Evolutionary conservation across 2,113 vertebrate species (phyloP).

Genomic region (Oryzias melastigma): DNA sequence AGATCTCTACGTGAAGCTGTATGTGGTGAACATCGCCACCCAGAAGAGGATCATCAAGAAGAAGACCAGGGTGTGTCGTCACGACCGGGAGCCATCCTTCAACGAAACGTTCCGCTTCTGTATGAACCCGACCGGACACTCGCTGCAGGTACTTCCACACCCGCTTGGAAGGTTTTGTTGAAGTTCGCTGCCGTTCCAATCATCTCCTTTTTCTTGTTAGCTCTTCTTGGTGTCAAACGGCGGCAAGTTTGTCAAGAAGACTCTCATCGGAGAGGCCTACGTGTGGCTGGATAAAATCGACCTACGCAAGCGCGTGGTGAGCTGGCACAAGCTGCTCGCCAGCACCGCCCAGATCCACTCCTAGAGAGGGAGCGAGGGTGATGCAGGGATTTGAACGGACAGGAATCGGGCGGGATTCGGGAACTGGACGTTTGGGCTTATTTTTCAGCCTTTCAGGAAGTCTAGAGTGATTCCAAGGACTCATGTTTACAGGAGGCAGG

Average conservation of each 20-base stretch:
- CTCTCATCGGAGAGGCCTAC: conserved; percentile 96
- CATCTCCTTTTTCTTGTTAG: conserved; percentile 63
- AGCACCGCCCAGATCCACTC: conserved; percentile 90
- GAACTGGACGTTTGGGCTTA: conserved; percentile 23
- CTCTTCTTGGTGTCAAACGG: conserved; percentile 96
- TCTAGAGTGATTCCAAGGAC: not conserved
- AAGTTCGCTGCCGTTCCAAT: not conserved
- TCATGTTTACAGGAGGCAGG: conserved; percentile 62
- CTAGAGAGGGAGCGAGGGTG: conserved; percentile 47
- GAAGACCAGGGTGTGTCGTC: conserved; percentile 96
- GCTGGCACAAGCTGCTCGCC: conserved; percentile 98
- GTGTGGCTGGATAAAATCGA: conserved; percentile 99
- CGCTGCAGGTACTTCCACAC: conserved; percentile 53
- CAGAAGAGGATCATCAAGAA: conserved; percentile 98
- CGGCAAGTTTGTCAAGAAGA: conserved; percentile 99
- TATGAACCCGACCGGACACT: conserved; percentile 92
- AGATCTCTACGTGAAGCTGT: conserved; percentile 98
- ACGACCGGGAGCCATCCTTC: conserved; percentile 97
- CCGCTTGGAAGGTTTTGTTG: not conserved
- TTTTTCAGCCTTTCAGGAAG: not conserved
- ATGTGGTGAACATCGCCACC: conserved; percentile 93
- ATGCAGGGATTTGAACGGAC: not conserved
- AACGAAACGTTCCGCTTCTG: conserved; percentile 98
- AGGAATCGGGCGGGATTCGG: not conserved
- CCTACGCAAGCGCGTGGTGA: conserved; percentile 94